Evolutionary conservation across 2,888 invertebrate genomes (phyloP), one percentile per base, ranked within the genome.

Genomic region (Amblyjoppa proteus): DNA sequence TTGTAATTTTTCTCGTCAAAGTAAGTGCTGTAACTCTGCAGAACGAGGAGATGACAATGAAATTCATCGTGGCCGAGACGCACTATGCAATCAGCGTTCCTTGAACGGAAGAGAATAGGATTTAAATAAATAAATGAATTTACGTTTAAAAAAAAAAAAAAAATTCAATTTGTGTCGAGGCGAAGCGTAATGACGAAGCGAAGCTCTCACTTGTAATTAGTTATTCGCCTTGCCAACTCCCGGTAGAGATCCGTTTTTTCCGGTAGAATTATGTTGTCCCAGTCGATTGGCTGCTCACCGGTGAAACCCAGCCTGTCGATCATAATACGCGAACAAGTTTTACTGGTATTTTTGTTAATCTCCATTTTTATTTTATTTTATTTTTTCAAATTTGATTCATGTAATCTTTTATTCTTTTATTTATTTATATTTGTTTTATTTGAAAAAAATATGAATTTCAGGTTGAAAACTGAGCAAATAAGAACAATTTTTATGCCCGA

Each of bases 41-140:
- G 94, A 1, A 97, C 96, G 38, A 97, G 94, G 34, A 95, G 95
- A 91, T 97, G 97, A 91, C 97, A 97, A 86, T 96, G 95, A 89
- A 96, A 97, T 90, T 96, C 96, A 89, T 96, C 96, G 83, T 95
- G 94, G 16, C 95, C 96, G 77, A 97, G 96, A 87, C 95, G 95
- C 5, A 97, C 95, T 74, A 96, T 94, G 69, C 96, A 96, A 90
- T 97, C 97, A 3, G 97, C 96, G 90, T 96, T 96, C 91, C 96
- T 96, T 93, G 31, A 87, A 61, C 88, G 45, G 34, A 7, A 85
- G 69, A 71, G 87, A 78, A 73, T 78, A 31, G 71, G 87, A 84
- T 61, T 73, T 16, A 74, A 49, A 6, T 16, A 25, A 53, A 68
- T 45, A 45, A 13, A 13, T 45, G 3, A 45, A 45, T 45, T 45